phyloP scores from a whole-genome alignment of 2,113 vertebrate genomes.

The Geococcyx californianus region DNA sequence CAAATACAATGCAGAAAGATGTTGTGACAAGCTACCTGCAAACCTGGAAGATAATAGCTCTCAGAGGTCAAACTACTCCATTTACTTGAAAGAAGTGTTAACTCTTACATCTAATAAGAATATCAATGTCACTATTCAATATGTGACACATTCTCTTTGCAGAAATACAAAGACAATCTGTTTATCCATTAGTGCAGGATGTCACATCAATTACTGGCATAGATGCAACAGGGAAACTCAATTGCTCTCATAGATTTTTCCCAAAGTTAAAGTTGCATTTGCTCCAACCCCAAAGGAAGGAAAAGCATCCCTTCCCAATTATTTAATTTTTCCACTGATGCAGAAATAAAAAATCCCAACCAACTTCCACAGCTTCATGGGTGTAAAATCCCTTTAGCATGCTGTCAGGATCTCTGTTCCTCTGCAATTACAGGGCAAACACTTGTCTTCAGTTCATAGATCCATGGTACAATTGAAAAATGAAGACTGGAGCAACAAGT shows the following conservation, averaged over 20 bases:
- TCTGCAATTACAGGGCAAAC: neutral
- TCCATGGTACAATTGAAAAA: neutral
- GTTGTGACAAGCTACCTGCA: constrained; percentile 48
- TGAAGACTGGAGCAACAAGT: neutral
- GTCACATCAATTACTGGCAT: constrained; percentile 51
- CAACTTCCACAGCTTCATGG: neutral
- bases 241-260: constrained; percentile 49
- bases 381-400: neutral
- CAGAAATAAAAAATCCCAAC: neutral
- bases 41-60: constrained; percentile 15
- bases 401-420: neutral
- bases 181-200: constrained; percentile 49
- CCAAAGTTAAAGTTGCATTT: neutral
- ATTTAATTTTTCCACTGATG: neutral
- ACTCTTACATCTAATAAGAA: constrained; percentile 46
- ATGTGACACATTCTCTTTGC: constrained; percentile 38
- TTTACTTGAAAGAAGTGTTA: constrained; percentile 38
- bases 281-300: neutral
- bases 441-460: neutral
- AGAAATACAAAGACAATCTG: constrained; percentile 40
- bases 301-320: neutral
- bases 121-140: constrained; percentile 56
- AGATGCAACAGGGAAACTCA: constrained; percentile 38
- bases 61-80: constrained; percentile 24
- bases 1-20: neutral